phyloP scores from a whole-genome alignment of 2,797 vertebrate genomes.

The Rhinatrema bivittatum region DNA sequence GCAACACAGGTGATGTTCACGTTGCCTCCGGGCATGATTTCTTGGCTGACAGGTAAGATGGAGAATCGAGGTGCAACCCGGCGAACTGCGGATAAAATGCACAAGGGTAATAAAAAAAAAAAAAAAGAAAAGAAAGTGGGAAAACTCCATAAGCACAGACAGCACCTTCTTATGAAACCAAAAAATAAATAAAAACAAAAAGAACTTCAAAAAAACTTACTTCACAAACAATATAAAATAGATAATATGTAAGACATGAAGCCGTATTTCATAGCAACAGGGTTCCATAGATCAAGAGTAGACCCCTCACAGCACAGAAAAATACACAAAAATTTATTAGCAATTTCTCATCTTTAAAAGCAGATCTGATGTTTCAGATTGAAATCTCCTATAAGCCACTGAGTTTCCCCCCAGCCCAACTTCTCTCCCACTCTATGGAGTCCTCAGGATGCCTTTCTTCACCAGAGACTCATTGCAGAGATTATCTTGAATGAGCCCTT shows the following conservation, averaged over 20 bases:
- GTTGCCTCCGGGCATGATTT: constrained; percentile 97
- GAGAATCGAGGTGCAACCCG: constrained; percentile 96
- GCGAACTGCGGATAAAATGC: constrained; percentile 82
- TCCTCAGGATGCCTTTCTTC: no score
- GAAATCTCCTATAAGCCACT: no score
- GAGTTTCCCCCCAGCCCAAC: no score
- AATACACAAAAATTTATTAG: constrained; percentile 99
- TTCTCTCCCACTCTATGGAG: no score
- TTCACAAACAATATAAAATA: constrained; percentile 91
- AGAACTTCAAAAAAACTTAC: constrained; percentile 76
- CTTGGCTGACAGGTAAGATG: constrained; percentile 91
- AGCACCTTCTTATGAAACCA: constrained; percentile 52
- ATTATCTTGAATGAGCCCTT: no score
- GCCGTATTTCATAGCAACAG: constrained; percentile 96
- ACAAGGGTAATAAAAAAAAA: constrained; percentile 73
- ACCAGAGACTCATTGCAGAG: no score
- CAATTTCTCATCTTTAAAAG: constrained; percentile 96
- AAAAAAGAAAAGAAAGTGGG: constrained; percentile 39
- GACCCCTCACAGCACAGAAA: constrained; percentile 96
- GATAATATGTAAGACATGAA: constrained; percentile 77
- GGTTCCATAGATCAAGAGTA: constrained; percentile 91
- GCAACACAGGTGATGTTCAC: constrained; percentile 98
- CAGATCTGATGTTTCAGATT: constrained; percentile 28
- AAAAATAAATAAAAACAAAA: constrained; percentile 66
- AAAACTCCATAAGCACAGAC: constrained; percentile 61